A percentile compares a stretch with the other conserved stretches of the same genome.
phyloP scores from a whole-genome alignment of 2,888 invertebrate species.

The Anorthoa munda region DNA sequence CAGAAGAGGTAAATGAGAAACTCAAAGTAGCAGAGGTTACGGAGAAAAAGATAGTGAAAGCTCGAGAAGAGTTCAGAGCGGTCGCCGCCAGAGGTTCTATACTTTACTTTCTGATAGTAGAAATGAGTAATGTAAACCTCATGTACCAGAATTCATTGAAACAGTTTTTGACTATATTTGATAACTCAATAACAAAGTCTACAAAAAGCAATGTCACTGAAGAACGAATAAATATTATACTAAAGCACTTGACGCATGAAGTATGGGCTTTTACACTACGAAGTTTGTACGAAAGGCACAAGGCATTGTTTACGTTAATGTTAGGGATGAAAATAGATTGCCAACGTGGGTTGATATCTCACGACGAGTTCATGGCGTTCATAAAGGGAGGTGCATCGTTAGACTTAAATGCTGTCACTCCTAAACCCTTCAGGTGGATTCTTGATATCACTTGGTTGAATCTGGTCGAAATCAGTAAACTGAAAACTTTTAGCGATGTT shows the following conservation, averaged over 20 bases:
- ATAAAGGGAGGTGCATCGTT: slow-evolving; percentile 99
- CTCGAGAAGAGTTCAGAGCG: slow-evolving; percentile 98
- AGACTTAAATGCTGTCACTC: slow-evolving; percentile 97
- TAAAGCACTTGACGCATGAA: slow-evolving; percentile 97
- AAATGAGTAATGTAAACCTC: slow-evolving; percentile 98
- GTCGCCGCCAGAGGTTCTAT: slow-evolving; percentile 98
- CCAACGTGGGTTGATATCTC: slow-evolving; percentile 94
- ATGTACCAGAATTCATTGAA: slow-evolving; percentile 99
- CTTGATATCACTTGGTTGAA: slow-evolving; percentile 99
- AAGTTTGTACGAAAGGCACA: slow-evolving; percentile 98
- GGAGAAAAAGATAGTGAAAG: slow-evolving; percentile 97
- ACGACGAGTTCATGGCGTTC: slow-evolving; percentile 98
- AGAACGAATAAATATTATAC: slow-evolving; percentile 97
- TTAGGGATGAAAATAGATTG: slow-evolving; percentile 98
- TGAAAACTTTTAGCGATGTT: slow-evolving; percentile 95
- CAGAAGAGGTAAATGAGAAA: slow-evolving; percentile 98
- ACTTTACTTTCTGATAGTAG: slow-evolving; percentile 98
- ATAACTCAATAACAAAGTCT: slow-evolving; percentile 97
- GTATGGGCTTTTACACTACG: slow-evolving; percentile 98
- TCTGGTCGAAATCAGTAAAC: slow-evolving; percentile 97
- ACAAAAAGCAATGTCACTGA: slow-evolving; percentile 95
- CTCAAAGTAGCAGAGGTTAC: slow-evolving; percentile 97
- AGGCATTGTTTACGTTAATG: slow-evolving; percentile 97
- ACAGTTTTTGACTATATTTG: slow-evolving; percentile 98
- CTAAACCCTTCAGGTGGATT: slow-evolving; percentile 98